Evolutionary conservation across 2,797 vertebrate species (phyloP).

Genomic region (Oryzias dopingdopingensis): DNA sequence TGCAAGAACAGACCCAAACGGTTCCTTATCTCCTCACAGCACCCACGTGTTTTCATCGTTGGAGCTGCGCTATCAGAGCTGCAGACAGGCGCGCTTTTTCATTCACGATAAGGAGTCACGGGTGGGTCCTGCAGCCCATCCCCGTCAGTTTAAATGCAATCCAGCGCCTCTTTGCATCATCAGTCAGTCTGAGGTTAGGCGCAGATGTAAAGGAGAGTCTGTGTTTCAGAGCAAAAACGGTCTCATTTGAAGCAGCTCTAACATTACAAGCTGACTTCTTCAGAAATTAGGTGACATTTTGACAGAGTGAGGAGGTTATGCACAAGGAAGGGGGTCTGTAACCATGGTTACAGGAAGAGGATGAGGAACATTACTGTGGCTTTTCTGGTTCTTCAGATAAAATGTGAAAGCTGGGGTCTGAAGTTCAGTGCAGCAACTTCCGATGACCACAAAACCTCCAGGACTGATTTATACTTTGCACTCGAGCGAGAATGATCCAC

Average conservation of each 20-base stretch:
- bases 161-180: constrained; percentile 37
- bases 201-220: constrained; percentile 10
- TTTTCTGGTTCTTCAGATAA: constrained; percentile 68
- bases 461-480: constrained; percentile 1
- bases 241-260: neutral
- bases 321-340: constrained; percentile 3
- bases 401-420: constrained; percentile 4
- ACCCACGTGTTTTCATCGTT: constrained; percentile 58
- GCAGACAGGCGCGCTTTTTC: constrained; percentile 42
- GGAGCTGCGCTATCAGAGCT: constrained; percentile 61
- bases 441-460: too few relatives aligned
- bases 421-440: neutral
- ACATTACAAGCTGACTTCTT: neutral
- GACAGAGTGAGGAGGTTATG: constrained; percentile 1
- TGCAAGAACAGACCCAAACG: constrained; percentile 37
- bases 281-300: neutral
- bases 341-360: constrained; percentile 48
- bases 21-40: constrained; percentile 68
- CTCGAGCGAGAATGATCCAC: neutral
- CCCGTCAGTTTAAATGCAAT: constrained; percentile 32
- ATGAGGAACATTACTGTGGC: constrained; percentile 61
- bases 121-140: constrained; percentile 40
- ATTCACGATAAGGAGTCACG: constrained; percentile 48
- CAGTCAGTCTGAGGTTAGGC: neutral
- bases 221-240: neutral